These are phyloP conservation scores for Bemisia tabaci DNA, from an alignment of 1,140 invertebrate species.

Conservation along the genomic window DNA sequence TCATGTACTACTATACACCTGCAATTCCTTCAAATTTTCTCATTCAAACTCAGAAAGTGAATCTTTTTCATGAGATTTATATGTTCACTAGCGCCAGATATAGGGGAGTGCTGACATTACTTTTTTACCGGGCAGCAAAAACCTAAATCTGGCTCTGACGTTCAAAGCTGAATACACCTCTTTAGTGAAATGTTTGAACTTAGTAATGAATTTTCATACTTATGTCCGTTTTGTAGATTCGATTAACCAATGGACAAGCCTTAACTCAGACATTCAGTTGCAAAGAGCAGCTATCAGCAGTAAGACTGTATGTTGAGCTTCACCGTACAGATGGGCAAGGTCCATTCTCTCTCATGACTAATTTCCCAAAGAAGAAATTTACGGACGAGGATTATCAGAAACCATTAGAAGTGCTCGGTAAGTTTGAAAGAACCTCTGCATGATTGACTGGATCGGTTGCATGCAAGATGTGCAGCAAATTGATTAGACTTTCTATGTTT, in stretches of 20 bases:
- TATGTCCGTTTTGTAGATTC: no score
- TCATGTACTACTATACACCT: no score
- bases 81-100: no score
- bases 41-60: no score
- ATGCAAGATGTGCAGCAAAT: background rate
- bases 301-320: constrained; percentile 68
- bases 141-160: no score
- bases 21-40: no score
- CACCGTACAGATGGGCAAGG: constrained; percentile 48
- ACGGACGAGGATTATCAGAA: constrained; percentile 74
- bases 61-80: no score
- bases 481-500: constrained; percentile 2
- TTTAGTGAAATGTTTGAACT: no score
- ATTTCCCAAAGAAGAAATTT: constrained; percentile 75
- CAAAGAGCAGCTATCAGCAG: constrained; percentile 79
- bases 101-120: no score
- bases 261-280: constrained; percentile 63
- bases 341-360: constrained; percentile 67
- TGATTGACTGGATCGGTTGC: background rate
- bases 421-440: constrained; percentile 18
- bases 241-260: constrained; percentile 50
- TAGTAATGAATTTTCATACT: no score
- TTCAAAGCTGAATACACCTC: no score
- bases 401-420: constrained; percentile 67
- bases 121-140: no score